Evolutionary conservation across 2,888 invertebrate species (phyloP).

Genomic region (Lasioglossum villosulum): DNA sequence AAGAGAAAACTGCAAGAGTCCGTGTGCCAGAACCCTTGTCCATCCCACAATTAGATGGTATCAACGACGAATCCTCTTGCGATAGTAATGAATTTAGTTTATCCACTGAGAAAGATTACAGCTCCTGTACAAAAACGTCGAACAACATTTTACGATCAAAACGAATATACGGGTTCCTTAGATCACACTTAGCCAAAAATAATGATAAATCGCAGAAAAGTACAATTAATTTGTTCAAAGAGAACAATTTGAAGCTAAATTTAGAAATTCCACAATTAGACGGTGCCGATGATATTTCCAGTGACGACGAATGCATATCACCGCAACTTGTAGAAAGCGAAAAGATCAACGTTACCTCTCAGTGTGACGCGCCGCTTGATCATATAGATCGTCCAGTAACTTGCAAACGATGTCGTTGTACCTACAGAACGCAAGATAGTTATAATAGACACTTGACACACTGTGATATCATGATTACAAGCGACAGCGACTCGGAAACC

Average conservation of each 20-base stretch:
- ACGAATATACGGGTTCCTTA: constrained; percentile 82
- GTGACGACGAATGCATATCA: constrained; percentile 80
- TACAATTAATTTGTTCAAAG: constrained; percentile 49
- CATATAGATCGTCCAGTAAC: constrained; percentile 91
- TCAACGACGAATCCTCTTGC: constrained; percentile 87
- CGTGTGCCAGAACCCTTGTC: constrained; percentile 71
- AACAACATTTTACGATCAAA: constrained; percentile 85
- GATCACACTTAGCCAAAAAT: constrained; percentile 82
- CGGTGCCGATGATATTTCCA: constrained; percentile 89
- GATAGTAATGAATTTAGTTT: constrained; percentile 62
- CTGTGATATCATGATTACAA: constrained; percentile 92
- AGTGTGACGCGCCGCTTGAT: constrained; percentile 81
- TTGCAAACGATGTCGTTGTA: constrained; percentile 94
- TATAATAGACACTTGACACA: constrained; percentile 91
- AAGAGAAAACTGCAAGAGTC: constrained; percentile 71
- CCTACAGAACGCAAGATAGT: constrained; percentile 92
- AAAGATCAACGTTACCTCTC: constrained; percentile 43
- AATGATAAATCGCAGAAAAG: constrained; percentile 39
- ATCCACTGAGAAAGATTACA: constrained; percentile 83
- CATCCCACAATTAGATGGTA: constrained; percentile 90
- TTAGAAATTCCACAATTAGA: constrained; percentile 87
- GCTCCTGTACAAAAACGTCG: constrained; percentile 84
- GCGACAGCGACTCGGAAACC: constrained; percentile 93
- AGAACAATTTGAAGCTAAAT: constrained; percentile 64
- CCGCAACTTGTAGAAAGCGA: constrained; percentile 64